Evolutionary conservation across 2,113 vertebrate species (phyloP).

Genomic region (Ciconia maguari): DNA sequence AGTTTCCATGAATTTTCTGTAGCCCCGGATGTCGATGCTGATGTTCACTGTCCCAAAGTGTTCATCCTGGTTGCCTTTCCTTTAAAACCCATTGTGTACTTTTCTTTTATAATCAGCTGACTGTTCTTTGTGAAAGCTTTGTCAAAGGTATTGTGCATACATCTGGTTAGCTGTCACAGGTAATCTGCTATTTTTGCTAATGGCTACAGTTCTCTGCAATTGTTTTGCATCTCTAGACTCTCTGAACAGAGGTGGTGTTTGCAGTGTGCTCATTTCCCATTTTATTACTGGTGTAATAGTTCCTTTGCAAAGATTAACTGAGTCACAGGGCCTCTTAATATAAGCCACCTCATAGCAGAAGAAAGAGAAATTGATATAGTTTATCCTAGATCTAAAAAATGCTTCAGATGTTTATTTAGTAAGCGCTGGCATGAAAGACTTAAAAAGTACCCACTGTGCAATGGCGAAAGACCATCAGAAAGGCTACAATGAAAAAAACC

Average conservation of each 20-base stretch:
- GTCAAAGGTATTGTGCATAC: not conserved
- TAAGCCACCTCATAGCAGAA: slow-evolving; percentile 6
- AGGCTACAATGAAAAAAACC: not conserved
- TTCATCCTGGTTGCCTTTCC: not conserved
- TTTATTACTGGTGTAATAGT: not conserved
- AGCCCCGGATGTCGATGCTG: not conserved
- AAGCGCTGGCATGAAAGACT: not conserved
- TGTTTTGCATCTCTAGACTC: slow-evolving; percentile 17
- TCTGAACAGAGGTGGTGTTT: slow-evolving; percentile 18
- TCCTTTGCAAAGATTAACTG: slow-evolving; percentile 49
- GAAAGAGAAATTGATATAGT: not conserved
- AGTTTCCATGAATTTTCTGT: not conserved
- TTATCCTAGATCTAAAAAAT: slow-evolving; percentile 18
- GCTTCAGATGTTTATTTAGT: slow-evolving; percentile 10
- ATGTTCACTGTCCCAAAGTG: not conserved
- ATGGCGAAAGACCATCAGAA: not conserved
- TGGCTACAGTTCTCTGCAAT: slow-evolving; percentile 19
- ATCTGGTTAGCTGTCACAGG: slow-evolving; percentile 16
- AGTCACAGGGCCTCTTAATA: slow-evolving; percentile 2
- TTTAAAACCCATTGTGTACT: not conserved
- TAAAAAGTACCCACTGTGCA: not conserved
- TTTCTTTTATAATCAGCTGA: not conserved
- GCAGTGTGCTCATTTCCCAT: slow-evolving; percentile 9
- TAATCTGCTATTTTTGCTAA: slow-evolving; percentile 56
- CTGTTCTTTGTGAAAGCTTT: not conserved